phyloP scores from a whole-genome alignment of 2,888 invertebrate species.

The Holacanthella duospinosa region DNA sequence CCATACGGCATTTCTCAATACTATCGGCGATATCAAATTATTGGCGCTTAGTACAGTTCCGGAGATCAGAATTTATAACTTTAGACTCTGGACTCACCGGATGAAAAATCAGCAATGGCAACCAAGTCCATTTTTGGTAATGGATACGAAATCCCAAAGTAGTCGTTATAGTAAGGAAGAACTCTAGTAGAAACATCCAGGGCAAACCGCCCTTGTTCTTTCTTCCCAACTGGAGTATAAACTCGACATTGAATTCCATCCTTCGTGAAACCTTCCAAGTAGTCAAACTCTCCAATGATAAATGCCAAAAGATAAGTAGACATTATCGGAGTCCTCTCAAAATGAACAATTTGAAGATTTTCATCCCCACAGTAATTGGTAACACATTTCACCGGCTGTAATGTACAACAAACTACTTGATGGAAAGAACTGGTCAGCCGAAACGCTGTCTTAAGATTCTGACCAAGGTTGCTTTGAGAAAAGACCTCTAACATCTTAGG shows the following conservation, averaged over 20 bases:
- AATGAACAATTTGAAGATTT: conserved; percentile 52
- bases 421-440: too few relatives aligned
- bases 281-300: conserved; percentile 50
- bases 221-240: conserved; percentile 45
- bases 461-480: too few relatives aligned
- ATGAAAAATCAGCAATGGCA: conserved; percentile 57
- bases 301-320: conserved; percentile 51
- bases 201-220: conserved; percentile 48
- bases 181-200: conserved; percentile 47
- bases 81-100: too few relatives aligned
- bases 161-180: conserved; percentile 49
- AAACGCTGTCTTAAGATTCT: too few relatives aligned
- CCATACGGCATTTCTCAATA: too few relatives aligned
- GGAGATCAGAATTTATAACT: too few relatives aligned
- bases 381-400: conserved; percentile 10
- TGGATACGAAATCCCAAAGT: conserved; percentile 48
- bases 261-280: conserved; percentile 44
- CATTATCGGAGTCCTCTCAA: conserved; percentile 53
- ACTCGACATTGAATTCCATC: conserved; percentile 42
- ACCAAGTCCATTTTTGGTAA: conserved; percentile 51
- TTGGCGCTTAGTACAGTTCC: too few relatives aligned
- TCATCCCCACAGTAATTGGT: conserved; percentile 35
- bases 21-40: too few relatives aligned
- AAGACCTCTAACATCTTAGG: too few relatives aligned
- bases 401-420: too few relatives aligned